A percentile compares a stretch with the other conserved stretches of the same genome.
Evolutionary conservation across 2,797 vertebrate species (phyloP).

Genomic region (Ctenopoma multispine): DNA sequence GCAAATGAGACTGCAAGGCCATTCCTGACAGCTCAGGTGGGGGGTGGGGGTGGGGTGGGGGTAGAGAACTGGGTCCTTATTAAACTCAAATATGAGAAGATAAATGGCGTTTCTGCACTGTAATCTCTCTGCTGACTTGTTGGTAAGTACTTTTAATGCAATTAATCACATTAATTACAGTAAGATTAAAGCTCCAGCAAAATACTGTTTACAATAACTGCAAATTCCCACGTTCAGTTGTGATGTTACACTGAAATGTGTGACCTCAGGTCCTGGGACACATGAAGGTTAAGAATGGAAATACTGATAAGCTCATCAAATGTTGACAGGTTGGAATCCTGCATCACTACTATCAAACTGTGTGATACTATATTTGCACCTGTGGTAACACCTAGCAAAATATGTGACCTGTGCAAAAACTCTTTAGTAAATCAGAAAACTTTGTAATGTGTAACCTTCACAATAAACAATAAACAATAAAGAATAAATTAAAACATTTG

Average conservation of each 20-base stretch:
- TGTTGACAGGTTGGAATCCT: too few species aligned
- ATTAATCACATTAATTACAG: too few species aligned
- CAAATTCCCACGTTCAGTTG: too few species aligned
- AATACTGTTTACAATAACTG: too few species aligned
- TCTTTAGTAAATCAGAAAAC: neutral
- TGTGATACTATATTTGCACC: neutral
- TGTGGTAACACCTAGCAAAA: neutral
- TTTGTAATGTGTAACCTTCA: too few species aligned
- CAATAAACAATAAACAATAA: neutral
- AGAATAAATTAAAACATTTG: neutral
- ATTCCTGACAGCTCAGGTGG: conserved; percentile 56
- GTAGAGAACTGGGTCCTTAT: conserved; percentile 40
- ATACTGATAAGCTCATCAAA: too few species aligned
- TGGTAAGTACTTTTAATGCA: conserved; percentile 7
- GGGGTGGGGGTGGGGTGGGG: neutral
- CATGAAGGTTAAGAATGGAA: neutral
- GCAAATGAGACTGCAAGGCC: conserved; percentile 69
- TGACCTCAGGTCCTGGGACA: neutral
- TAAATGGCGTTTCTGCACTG: conserved; percentile 43
- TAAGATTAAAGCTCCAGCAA: too few species aligned
- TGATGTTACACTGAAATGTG: too few species aligned
- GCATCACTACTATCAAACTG: neutral
- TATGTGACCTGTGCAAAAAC: neutral
- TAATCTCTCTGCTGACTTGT: conserved; percentile 28
- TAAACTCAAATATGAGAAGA: conserved; percentile 69